These are phyloP conservation scores for Drosophila emarginata DNA, from an alignment of 2,888 invertebrate genomes.

Conservation along the genomic window DNA sequence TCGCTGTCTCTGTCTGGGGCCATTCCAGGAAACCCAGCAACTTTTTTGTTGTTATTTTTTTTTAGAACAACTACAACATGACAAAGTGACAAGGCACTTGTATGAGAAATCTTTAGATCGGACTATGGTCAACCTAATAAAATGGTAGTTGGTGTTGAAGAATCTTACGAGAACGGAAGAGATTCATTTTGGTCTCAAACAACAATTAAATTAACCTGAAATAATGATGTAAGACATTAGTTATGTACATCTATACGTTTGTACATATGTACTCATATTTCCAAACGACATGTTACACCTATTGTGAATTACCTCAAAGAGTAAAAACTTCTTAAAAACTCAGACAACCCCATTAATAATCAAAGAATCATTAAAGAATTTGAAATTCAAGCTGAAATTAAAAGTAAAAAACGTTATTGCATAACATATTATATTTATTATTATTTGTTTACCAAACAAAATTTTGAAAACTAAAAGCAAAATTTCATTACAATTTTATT, in stretches of 20 bases:
- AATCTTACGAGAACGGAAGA: constrained; percentile 17
- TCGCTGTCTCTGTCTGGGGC: constrained; percentile 21
- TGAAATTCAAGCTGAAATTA: no score
- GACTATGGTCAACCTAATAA: constrained; percentile 41
- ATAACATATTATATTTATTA: no score
- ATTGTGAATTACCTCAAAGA: constrained; percentile 8
- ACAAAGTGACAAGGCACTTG: constrained; percentile 45
- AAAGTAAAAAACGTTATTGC: no score
- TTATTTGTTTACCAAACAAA: no score
- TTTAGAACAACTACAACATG: constrained; percentile 57
- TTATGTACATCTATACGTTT: constrained; percentile 11
- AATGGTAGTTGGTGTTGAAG: constrained; percentile 38
- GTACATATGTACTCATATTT: not conserved
- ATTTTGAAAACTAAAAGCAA: no score
- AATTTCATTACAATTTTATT: no score
- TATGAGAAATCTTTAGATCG: constrained; percentile 39
- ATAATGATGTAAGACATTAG: constrained; percentile 38
- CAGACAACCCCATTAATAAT: no score
- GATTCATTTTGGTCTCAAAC: constrained; percentile 32
- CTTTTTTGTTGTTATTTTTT: constrained; percentile 41
- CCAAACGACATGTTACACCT: constrained; percentile 13
- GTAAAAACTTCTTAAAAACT: not conserved
- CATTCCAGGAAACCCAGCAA: constrained; percentile 65
- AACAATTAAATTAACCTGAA: constrained; percentile 39
- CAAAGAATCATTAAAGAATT: no score